Base-by-base conservation (phyloP, 2,113 vertebrate species). In the Agelaius tricolor region DNA sequence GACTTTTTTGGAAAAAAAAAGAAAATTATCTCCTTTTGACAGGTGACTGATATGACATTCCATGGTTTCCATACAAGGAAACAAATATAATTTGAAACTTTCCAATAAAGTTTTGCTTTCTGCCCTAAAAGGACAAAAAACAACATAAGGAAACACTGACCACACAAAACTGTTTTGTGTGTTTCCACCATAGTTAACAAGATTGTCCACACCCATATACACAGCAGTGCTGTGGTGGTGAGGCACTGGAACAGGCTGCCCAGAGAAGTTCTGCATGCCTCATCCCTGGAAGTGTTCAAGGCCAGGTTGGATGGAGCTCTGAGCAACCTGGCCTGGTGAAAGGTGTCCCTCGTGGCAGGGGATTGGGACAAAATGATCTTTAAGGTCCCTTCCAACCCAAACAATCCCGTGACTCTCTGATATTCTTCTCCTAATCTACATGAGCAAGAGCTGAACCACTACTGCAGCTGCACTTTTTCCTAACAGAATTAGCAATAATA, bases 1-100 rank as follows among this genome's bases (percentile, higher is more conserved):
- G 0, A 35, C 10, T 19, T 54, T 6, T 52, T 27, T 11, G 1
- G 11, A 1, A 11, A 58, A 61, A 61, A 49, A n/a, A 46, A 37
- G 3, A 63, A 51, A 74, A 55, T 19, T 23, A 52, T 69, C 15
- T 51, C 46, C 10, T 87, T 81, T 41, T 74, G 27, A 66, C 31
- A 84, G 11, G 23, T 30, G 3, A 76, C 24, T 80, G 49, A 61
- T 37, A 13, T 0, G 5, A 61, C 41, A 71, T 52, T 69, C 26
- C 26, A 75, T 0, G 0, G 10, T 76, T 30, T 33, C 23, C n/a
- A 1, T 46, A 62, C 3, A 8, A 67, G 17, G 6, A 47, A 28
- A n/a, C 11, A 79, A 84, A 58, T 27, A 31, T 3, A 24, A 72
- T 61, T 27, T 47, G 19, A 13, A 82, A 66, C 31, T 51, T 74